phyloP scores from a whole-genome alignment of 2,113 vertebrate genomes.

The Vulpes ferrilata region DNA sequence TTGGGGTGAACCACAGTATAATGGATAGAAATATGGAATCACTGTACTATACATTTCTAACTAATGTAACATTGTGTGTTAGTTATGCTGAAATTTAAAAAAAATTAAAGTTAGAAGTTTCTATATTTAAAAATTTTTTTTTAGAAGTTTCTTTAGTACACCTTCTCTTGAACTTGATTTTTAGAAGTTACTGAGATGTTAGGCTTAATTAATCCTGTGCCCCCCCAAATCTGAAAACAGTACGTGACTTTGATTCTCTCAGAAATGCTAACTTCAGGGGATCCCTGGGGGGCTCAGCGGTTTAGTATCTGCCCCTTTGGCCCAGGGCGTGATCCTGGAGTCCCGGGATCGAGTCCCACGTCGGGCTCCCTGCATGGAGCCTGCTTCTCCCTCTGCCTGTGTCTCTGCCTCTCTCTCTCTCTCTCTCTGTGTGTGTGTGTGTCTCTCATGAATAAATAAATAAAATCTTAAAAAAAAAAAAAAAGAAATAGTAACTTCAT shows the following conservation, averaged over 20 bases:
- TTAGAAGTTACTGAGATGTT: conserved; percentile 19
- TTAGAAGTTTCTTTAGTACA: neutral
- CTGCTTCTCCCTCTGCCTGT: no score
- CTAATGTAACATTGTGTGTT: neutral
- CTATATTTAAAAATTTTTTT: no score
- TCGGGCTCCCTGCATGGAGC: no score
- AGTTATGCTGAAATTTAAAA: neutral
- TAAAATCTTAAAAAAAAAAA: no score
- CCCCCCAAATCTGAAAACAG: neutral
- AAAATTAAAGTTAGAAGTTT: neutral
- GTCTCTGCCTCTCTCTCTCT: no score
- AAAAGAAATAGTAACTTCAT: neutral
- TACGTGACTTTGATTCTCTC: neutral
- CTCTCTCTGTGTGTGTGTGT: no score
- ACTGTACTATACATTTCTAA: neutral
- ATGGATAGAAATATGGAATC: neutral
- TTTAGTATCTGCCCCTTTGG: no score
- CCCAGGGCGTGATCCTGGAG: no score
- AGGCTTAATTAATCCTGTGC: neutral
- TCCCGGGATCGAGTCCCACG: no score
- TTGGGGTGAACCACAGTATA: neutral
- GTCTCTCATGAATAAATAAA: no score
- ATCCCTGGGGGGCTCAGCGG: no score
- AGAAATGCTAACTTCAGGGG: neutral
- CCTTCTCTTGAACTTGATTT: neutral